Conservation (phyloP, 2,888 invertebrate genomes). For the Diarsia rubi region DNA sequence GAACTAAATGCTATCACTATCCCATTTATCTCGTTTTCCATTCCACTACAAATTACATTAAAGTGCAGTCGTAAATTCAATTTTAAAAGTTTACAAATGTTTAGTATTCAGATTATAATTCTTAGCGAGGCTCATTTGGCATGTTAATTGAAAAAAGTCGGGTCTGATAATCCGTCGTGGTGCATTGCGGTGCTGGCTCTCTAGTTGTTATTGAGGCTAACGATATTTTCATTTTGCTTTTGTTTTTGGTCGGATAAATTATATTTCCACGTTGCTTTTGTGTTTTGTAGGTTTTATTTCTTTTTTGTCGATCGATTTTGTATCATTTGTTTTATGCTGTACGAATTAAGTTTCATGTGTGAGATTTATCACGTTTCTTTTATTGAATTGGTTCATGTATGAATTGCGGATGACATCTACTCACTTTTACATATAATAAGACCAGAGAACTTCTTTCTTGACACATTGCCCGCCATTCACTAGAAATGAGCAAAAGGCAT, state of each 20-base stretch:
- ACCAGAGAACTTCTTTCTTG: too few species aligned
- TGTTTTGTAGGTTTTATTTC: not conserved
- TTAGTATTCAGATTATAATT: slow-evolving; percentile 69
- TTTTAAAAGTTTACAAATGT: slow-evolving; percentile 54
- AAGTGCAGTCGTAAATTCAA: slow-evolving; percentile 42
- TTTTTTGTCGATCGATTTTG: too few species aligned
- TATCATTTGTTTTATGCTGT: not conserved
- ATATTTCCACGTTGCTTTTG: slow-evolving; percentile 33
- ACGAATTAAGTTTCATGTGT: not conserved
- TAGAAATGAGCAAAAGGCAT: too few species aligned
- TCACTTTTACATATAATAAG: too few species aligned
- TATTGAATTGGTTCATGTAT: not conserved
- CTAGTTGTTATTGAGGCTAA: slow-evolving; percentile 65
- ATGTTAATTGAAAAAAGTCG: slow-evolving; percentile 86
- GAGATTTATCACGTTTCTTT: not conserved
- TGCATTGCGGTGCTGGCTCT: slow-evolving; percentile 84
- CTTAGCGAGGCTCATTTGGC: slow-evolving; percentile 77
- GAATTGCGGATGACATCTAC: too few species aligned
- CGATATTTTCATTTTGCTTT: slow-evolving; percentile 58
- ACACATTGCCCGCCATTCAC: too few species aligned
- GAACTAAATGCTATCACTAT: slow-evolving; percentile 33
- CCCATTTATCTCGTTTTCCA: slow-evolving; percentile 29
- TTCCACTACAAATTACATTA: slow-evolving; percentile 27
- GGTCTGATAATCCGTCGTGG: slow-evolving; percentile 83
- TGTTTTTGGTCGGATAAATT: not conserved